These are phyloP conservation scores for Anisognathus igniventris DNA, from an alignment of 2,797 vertebrate genomes.

Conservation along the genomic window DNA sequence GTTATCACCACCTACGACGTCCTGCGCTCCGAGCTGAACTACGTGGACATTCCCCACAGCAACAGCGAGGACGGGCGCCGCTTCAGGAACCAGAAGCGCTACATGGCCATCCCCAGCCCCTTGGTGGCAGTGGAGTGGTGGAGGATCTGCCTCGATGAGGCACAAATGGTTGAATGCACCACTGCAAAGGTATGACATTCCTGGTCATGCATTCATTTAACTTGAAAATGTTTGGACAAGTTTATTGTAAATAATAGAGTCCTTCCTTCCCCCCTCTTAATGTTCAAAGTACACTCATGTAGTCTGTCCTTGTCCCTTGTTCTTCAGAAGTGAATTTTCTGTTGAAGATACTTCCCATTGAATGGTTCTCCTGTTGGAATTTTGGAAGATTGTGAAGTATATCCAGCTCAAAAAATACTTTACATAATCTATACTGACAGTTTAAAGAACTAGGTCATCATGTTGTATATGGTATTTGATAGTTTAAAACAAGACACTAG, in stretches of 20 bases:
- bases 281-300: neutral
- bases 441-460: slow-evolving; percentile 41
- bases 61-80: slow-evolving; percentile 93
- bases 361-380: neutral
- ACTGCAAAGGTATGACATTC: slow-evolving; percentile 85
- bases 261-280: neutral
- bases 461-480: neutral
- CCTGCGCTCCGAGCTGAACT: slow-evolving; percentile 92
- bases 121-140: slow-evolving; percentile 98
- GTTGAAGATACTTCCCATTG: neutral
- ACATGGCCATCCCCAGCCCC: slow-evolving; percentile 98
- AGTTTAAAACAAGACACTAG: slow-evolving; percentile 1
- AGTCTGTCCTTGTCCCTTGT: neutral
- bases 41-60: slow-evolving; percentile 96
- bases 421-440: neutral
- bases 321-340: slow-evolving; percentile 27
- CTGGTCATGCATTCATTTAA: neutral
- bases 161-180: slow-evolving; percentile 98
- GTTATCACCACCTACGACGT: slow-evolving; percentile 98
- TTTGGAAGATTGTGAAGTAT: neutral
- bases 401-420: slow-evolving; percentile 19
- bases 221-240: neutral
- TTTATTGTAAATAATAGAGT: neutral
- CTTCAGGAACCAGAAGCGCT: slow-evolving; percentile 95
- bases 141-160: slow-evolving; percentile 97